Evolutionary conservation across 2,888 invertebrate species (phyloP).

Genomic region (Drosophila gaucha): DNA sequence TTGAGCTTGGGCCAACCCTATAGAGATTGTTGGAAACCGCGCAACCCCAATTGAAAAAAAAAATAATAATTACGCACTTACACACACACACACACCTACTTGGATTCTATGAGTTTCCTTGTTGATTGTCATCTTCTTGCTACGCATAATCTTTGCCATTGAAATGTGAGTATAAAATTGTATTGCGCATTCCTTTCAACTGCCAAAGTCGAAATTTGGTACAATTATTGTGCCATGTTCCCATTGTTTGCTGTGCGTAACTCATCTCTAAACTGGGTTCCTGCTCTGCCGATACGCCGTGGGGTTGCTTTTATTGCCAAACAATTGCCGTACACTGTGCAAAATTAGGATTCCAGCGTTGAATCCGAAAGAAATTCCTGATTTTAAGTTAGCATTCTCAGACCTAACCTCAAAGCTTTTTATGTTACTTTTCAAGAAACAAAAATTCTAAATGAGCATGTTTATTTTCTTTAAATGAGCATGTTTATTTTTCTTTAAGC

Average conservation of each 20-base stretch:
- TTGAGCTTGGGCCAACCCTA: conserved; percentile 66
- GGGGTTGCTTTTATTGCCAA: conserved; percentile 61
- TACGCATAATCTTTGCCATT: conserved; percentile 62
- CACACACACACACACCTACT: conserved; percentile 16
- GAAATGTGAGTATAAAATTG: conserved; percentile 26
- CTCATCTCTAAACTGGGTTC: conserved; percentile 49
- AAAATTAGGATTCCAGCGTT: conserved; percentile 1
- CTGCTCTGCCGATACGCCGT: conserved; percentile 21
- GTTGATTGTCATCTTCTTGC: conserved; percentile 50
- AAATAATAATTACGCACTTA: conserved; percentile 66
- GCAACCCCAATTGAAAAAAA: conserved; percentile 56
- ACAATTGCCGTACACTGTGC: conserved; percentile 40
- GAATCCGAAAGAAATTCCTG: not conserved
- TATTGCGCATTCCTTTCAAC: conserved; percentile 60
- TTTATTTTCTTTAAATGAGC: too few relatives aligned
- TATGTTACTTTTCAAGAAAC: too few relatives aligned
- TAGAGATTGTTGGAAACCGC: conserved; percentile 45
- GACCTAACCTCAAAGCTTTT: too few relatives aligned
- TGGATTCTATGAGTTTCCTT: conserved; percentile 29
- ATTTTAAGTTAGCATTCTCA: too few relatives aligned
- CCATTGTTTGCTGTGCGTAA: conserved; percentile 44
- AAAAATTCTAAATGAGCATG: too few relatives aligned
- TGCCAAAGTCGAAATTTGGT: conserved; percentile 56
- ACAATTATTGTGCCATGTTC: conserved; percentile 55
- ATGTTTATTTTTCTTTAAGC: too few relatives aligned